Evolutionary conservation across 2,888 invertebrate species (phyloP).

Genomic region (Gastracanthus pulcherrimus): DNA sequence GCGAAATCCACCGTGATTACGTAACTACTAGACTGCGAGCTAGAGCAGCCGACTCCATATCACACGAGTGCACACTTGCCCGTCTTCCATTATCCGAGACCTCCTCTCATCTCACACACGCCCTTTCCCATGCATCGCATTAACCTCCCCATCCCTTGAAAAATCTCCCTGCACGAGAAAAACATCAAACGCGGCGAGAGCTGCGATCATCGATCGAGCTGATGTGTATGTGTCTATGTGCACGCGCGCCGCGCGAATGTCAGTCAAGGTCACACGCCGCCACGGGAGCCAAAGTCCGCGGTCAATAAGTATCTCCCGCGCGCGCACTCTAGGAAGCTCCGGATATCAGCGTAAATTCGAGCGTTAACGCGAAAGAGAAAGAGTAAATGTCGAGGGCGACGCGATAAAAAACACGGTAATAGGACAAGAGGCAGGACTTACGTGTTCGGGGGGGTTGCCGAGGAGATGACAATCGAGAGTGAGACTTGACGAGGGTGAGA

Average conservation of each 20-base stretch:
- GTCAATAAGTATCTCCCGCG: background rate
- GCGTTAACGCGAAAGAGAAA: too few species aligned
- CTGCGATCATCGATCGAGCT: background rate
- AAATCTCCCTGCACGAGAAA: too few species aligned
- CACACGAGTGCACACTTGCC: too few species aligned
- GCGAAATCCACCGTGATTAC: conserved; percentile 14
- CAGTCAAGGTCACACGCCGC: conserved; percentile 61
- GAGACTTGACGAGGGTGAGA: background rate
- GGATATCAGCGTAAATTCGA: background rate
- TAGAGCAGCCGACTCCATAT: background rate
- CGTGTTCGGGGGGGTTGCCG: background rate
- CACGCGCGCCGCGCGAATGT: conserved; percentile 55
- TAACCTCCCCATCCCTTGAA: too few species aligned
- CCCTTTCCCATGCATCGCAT: too few species aligned
- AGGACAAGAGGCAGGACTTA: conserved; percentile 21
- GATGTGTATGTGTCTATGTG: too few species aligned
- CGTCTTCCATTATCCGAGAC: background rate
- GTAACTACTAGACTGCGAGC: background rate
- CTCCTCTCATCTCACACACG: background rate
- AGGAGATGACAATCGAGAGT: background rate
- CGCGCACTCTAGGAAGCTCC: background rate
- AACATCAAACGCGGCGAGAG: too few species aligned
- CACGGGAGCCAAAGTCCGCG: conserved; percentile 26
- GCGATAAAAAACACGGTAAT: too few species aligned
- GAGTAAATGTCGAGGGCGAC: too few species aligned